Percentiles rank a stretch among this genome's conserved stretches.
phyloP scores from a whole-genome alignment of 2,888 invertebrate species.

The Coronaproctus castanopsis region DNA sequence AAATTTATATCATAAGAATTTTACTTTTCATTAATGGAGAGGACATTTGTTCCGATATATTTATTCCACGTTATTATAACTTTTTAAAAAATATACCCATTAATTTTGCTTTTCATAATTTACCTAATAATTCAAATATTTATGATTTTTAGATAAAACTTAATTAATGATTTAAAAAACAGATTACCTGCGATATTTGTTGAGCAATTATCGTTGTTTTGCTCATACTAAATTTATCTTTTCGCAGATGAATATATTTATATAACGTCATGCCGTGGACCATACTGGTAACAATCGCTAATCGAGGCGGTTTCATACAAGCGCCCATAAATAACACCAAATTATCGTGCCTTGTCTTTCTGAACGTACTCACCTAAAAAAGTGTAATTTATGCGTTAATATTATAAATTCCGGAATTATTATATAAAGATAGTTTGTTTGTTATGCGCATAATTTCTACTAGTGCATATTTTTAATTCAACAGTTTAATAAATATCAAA shows the following conservation, averaged over 20 bases:
- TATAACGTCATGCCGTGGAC: conserved; percentile 90
- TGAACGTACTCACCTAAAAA: conserved; percentile 66
- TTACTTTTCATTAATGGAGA: no score
- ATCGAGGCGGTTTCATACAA: conserved; percentile 89
- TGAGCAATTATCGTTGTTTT: conserved; percentile 81
- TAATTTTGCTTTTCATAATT: no score
- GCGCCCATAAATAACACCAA: conserved; percentile 97
- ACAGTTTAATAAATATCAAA: neutral
- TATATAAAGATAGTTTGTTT: conserved; percentile 5
- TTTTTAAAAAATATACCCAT: no score
- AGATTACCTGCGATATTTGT: conserved; percentile 74
- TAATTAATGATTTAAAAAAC: no score
- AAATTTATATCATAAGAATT: no score
- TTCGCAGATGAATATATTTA: conserved; percentile 74
- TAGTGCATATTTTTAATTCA: neutral
- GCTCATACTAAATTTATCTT: conserved; percentile 87
- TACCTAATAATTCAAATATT: no score
- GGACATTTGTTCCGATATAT: no score
- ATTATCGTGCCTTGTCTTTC: conserved; percentile 96
- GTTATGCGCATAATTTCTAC: neutral
- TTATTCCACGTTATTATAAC: no score
- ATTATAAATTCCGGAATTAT: no score
- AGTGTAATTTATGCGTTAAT: neutral
- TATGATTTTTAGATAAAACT: no score
- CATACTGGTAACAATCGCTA: conserved; percentile 92